Evolutionary conservation across 2,797 vertebrate species (phyloP).

Genomic region (Crenichthys baileyi): DNA sequence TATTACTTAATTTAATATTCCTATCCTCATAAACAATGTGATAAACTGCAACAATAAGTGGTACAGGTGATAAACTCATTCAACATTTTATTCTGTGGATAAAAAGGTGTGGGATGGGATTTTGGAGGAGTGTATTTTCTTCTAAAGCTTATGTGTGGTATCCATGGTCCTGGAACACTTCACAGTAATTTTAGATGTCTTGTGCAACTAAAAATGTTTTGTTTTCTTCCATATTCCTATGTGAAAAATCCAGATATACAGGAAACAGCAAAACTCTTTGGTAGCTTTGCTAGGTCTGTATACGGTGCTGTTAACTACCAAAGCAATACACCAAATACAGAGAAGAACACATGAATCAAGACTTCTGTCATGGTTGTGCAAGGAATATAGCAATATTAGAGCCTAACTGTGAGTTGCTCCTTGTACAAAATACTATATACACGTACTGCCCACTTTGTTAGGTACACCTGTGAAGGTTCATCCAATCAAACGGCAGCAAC

Average conservation of each 20-base stretch:
- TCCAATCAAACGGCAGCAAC: neutral
- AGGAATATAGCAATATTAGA: neutral
- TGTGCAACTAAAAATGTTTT: no score
- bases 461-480: neutral
- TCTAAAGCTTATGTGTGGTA: neutral
- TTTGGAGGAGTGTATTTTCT: neutral
- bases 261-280: no score
- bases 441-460: neutral
- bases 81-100: no score
- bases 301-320: neutral
- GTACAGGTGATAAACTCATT: no score
- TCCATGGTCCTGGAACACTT: neutral
- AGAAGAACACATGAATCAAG: neutral
- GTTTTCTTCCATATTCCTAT: no score
- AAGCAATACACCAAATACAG: neutral
- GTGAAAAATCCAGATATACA: no score
- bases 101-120: no score
- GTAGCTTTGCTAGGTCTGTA: no score
- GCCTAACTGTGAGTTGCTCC: no score
- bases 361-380: neutral
- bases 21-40: neutral
- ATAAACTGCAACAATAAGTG: neutral
- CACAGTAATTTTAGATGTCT: neutral
- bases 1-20: neutral
- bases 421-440: no score